These are phyloP conservation scores for Diogma glabrata DNA, from an alignment of 2,888 invertebrate species.

Conservation along the genomic window DNA sequence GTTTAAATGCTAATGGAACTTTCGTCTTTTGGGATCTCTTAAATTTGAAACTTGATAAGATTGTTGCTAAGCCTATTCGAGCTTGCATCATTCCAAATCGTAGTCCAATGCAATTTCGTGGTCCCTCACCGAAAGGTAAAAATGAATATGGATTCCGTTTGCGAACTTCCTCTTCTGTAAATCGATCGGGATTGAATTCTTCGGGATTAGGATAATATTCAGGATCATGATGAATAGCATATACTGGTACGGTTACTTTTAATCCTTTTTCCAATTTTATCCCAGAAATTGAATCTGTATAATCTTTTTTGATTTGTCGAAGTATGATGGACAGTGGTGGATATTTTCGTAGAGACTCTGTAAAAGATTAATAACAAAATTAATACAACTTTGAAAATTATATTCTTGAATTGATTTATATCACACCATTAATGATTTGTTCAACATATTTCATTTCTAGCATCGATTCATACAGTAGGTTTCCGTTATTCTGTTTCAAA, in stretches of 20 bases:
- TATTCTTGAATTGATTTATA: too few relatives aligned
- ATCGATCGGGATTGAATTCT: slow-evolving; percentile 31
- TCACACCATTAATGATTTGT: slow-evolving; percentile 32
- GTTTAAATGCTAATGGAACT: background rate
- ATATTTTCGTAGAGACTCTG: slow-evolving; percentile 35
- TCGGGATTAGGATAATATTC: slow-evolving; percentile 28
- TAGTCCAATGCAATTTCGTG: slow-evolving; percentile 30
- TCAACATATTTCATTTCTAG: slow-evolving; percentile 38
- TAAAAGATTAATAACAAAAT: background rate
- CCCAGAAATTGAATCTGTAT: slow-evolving; percentile 21
- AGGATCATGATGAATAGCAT: slow-evolving; percentile 28
- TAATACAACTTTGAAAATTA: background rate
- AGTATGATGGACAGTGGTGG: slow-evolving; percentile 36
- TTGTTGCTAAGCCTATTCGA: slow-evolving; percentile 25
- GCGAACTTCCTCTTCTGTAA: slow-evolving; percentile 22
- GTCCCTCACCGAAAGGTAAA: slow-evolving; percentile 31
- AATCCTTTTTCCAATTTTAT: slow-evolving; percentile 23
- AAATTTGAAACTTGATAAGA: slow-evolving; percentile 17
- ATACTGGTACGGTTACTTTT: slow-evolving; percentile 22
- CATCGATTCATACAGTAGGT: slow-evolving; percentile 34
- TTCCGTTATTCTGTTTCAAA: slow-evolving; percentile 26
- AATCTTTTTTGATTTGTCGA: slow-evolving; percentile 32
- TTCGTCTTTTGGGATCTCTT: background rate
- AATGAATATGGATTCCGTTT: slow-evolving; percentile 25
- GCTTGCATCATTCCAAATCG: slow-evolving; percentile 33